Percentiles rank a stretch among this genome's conserved stretches.
Conservation (phyloP, 2,888 invertebrate species). For the Silvanus unidentatus region DNA sequence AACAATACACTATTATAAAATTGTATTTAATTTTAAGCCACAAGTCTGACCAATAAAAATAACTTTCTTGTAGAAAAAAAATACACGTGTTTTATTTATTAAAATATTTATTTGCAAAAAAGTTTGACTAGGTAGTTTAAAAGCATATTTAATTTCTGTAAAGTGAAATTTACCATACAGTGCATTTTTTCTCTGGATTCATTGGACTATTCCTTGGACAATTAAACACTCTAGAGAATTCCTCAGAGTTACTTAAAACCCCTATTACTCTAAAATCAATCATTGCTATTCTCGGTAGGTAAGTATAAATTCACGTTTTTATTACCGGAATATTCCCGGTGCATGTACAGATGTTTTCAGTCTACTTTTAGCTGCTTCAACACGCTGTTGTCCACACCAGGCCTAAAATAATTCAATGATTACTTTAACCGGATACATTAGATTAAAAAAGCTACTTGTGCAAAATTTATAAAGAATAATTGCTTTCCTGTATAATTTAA, state of each 20-base stretch:
- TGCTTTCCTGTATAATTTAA: conserved; percentile 73
- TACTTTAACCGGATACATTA: neutral
- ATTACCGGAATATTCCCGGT: conserved; percentile 64
- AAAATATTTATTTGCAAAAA: too few relatives aligned
- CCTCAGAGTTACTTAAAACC: conserved; percentile 49
- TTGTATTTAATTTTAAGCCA: conserved; percentile 40
- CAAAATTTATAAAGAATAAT: conserved; percentile 86
- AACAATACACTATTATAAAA: conserved; percentile 35
- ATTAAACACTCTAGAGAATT: conserved; percentile 66
- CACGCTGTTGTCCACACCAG: conserved; percentile 77
- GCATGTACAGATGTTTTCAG: conserved; percentile 79
- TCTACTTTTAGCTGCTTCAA: conserved; percentile 73
- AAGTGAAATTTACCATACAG: conserved; percentile 57
- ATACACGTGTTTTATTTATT: too few relatives aligned
- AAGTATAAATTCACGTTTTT: too few relatives aligned
- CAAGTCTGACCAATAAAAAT: conserved; percentile 42
- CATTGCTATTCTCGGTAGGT: neutral
- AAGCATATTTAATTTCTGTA: too few relatives aligned
- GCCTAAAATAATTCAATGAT: conserved; percentile 7
- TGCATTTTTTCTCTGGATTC: conserved; percentile 74
- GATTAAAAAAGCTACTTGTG: conserved; percentile 51
- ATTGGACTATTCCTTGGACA: conserved; percentile 69
- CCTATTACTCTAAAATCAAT: conserved; percentile 25
- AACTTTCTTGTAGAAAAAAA: conserved; percentile 36
- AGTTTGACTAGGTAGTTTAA: too few relatives aligned